Evolutionary conservation across 2,888 invertebrate species (phyloP).

Genomic region (Agonum fuliginosum): DNA sequence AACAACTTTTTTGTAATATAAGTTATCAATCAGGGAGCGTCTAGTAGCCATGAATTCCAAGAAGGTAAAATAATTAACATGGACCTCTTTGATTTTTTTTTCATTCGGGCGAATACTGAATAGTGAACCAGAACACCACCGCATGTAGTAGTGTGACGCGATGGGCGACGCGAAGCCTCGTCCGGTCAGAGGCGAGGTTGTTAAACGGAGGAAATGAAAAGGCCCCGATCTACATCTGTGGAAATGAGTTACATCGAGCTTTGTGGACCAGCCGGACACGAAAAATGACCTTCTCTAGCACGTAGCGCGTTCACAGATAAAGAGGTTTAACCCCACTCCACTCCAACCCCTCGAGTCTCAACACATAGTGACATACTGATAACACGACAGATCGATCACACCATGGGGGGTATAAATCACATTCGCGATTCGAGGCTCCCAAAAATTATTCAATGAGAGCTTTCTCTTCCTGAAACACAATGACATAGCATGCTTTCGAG

Average conservation of each 20-base stretch:
- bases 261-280: constrained; percentile 41
- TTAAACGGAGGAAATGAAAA: constrained; percentile 62
- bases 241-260: constrained; percentile 56
- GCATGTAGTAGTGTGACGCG: background rate
- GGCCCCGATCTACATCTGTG: constrained; percentile 62
- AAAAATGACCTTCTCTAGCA: constrained; percentile 51
- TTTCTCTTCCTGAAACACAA: too few relatives aligned
- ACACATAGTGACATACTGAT: constrained; percentile 41
- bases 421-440: background rate
- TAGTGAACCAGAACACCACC: too few relatives aligned
- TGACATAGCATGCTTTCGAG: too few relatives aligned
- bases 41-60: too few relatives aligned
- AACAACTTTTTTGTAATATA: too few relatives aligned
- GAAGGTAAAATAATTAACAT: too few relatives aligned
- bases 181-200: constrained; percentile 60
- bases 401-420: background rate
- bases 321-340: constrained; percentile 51
- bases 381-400: constrained; percentile 39
- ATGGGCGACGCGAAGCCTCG: background rate
- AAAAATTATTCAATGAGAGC: too few relatives aligned
- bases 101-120: too few relatives aligned
- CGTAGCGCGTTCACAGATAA: constrained; percentile 49
- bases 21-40: too few relatives aligned
- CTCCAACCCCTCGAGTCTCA: background rate
- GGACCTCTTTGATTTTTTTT: too few relatives aligned